A percentile compares a stretch with the other conserved stretches of the same genome.
Evolutionary conservation across 2,888 invertebrate genomes (phyloP).

Genomic region (Spilosoma lubricipeda): DNA sequence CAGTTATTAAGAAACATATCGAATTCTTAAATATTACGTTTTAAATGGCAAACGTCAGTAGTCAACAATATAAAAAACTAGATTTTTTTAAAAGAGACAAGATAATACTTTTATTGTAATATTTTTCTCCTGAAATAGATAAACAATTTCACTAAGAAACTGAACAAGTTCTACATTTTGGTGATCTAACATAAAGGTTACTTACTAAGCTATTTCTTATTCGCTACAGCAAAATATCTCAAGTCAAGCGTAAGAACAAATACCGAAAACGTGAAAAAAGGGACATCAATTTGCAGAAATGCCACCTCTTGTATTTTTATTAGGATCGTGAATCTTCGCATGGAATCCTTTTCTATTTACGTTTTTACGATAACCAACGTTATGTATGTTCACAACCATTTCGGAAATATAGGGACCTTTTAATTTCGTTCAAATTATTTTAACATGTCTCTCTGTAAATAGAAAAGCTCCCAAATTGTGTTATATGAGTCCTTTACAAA

Average conservation of each 20-base stretch:
- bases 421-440: neutral
- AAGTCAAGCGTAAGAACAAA: constrained; percentile 11
- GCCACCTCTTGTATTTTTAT: constrained; percentile 19
- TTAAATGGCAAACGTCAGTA: neutral
- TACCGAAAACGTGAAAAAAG: constrained; percentile 15
- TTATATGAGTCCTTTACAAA: neutral
- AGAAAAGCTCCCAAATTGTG: neutral
- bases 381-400: neutral
- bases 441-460: neutral
- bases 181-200: neutral
- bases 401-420: neutral
- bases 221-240: neutral
- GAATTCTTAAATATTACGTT: neutral
- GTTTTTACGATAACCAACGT: neutral
- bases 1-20: neutral
- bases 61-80: too few species aligned
- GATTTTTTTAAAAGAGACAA: neutral
- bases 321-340: constrained; percentile 5
- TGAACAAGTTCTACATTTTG: neutral
- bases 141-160: neutral
- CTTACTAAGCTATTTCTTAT: neutral
- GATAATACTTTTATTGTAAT: neutral
- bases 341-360: neutral
- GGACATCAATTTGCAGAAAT: constrained; percentile 17
- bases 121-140: neutral